Base-by-base conservation (phyloP, 2,888 invertebrate species). In the Pharmacophagus antenor region DNA sequence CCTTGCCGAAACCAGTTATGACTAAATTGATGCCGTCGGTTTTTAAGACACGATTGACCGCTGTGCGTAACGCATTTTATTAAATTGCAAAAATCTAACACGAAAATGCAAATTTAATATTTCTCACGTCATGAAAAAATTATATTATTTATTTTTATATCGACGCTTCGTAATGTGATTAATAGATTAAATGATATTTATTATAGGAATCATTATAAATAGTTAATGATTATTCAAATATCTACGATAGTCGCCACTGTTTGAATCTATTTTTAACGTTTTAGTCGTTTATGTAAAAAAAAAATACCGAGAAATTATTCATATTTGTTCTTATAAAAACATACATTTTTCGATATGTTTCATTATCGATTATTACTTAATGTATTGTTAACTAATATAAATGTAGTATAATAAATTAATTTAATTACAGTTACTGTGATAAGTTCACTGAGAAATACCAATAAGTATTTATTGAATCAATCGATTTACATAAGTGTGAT, bases 11-110 rank as follows among this genome's bases (percentile, higher is more conserved):
- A 54, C 54, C 48, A 31, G 54, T 59, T 54, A 48, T 42, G 25
- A 42, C 41, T 58, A 49, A 49, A 17, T 49, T 41, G 48, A 53
- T 49, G 21, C 37, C 18, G 44, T 48, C 50, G 44, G 51, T 48
- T 48, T 41, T n/a, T 37, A 47, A 47, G 41, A 53, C 47, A 54
- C 31, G 23, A 50, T 60, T 51, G 31, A 51, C 51, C 31, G 46
- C 42, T 31, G 18, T 22, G 31, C 51, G 56, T 57, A 27, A 57
- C 56, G 50, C 56, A 57, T 56, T 48, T 22, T 18, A 44, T n/a
- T 37, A 37, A 37, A 37, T 37, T 37, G 3, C 37, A n/a, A 37
- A 37, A 1, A n/a, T 2, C 15, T 37, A 37, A 37, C 15, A 5
- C 37, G 37, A n/a, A 37, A 37, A 37, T 37, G 37, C 4, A 1